Conservation (phyloP, 1,140 invertebrate genomes). For the Tenebrio molitor region DNA sequence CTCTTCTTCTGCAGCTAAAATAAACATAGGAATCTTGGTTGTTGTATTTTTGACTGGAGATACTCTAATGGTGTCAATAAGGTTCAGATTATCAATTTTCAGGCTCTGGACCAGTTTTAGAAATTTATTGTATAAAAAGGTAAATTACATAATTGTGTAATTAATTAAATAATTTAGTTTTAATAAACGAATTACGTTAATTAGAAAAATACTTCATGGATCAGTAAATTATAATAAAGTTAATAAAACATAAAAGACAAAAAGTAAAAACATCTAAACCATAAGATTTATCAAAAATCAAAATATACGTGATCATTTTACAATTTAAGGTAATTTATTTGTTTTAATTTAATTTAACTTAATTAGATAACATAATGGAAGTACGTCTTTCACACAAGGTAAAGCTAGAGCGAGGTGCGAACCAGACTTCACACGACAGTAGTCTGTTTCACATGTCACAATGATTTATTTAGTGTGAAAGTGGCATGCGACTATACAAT, state of each 20-base stretch:
- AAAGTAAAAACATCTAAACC: no score
- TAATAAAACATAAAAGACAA: no score
- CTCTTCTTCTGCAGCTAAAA: no score
- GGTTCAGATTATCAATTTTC: no score
- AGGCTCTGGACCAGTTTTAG: not conserved
- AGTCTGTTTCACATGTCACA: not conserved
- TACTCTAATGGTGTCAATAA: no score
- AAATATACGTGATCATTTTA: not conserved
- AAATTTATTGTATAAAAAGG: constrained; percentile 37
- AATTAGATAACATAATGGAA: not conserved
- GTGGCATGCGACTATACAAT: not conserved
- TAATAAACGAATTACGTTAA: constrained; percentile 4
- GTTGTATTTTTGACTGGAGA: no score
- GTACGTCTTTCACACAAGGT: not conserved
- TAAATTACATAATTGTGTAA: constrained; percentile 27
- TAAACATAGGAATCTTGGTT: no score
- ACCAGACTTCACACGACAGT: not conserved
- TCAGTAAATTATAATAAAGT: constrained; percentile 1
- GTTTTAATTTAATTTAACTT: not conserved
- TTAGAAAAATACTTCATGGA: not conserved
- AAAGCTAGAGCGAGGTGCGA: not conserved
- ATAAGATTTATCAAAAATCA: no score
- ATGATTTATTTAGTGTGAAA: not conserved
- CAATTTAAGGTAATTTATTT: not conserved
- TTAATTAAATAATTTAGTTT: constrained; percentile 12